Evolutionary conservation across 2,888 invertebrate species (phyloP).

Genomic region (Automeris io): DNA sequence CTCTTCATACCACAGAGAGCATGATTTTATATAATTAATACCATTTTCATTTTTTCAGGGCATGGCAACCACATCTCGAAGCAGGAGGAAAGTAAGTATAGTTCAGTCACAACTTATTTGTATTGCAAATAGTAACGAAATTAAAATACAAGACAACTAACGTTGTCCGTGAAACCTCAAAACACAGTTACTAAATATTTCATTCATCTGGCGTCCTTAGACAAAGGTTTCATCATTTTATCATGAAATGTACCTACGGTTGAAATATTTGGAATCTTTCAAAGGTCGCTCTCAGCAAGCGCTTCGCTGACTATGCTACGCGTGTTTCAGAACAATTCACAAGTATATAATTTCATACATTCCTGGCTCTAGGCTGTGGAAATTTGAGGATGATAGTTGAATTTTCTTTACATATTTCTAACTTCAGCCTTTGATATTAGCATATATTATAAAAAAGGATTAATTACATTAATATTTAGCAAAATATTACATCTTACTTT

Average conservation of each 20-base stretch:
- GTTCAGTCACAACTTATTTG: too few species aligned
- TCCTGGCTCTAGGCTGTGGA: conserved; percentile 21
- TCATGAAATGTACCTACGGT: conserved; percentile 8
- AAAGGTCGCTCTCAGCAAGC: conserved; percentile 26
- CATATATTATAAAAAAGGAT: too few species aligned
- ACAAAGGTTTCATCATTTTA: neutral
- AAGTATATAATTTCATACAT: conserved; percentile 36
- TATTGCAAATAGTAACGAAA: too few species aligned
- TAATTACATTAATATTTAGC: too few species aligned
- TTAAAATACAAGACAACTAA: neutral
- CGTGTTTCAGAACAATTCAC: conserved; percentile 33
- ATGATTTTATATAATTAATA: neutral
- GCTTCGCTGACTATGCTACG: conserved; percentile 24
- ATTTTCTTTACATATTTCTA: too few species aligned
- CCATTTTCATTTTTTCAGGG: conserved; percentile 38
- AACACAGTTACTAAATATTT: neutral
- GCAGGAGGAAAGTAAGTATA: conserved; percentile 41
- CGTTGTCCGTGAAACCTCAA: neutral
- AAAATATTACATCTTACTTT: too few species aligned
- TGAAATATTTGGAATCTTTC: conserved; percentile 45
- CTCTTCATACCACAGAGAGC: too few species aligned
- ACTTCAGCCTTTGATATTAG: too few species aligned
- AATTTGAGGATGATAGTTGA: conserved; percentile 16
- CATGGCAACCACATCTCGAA: conserved; percentile 46
- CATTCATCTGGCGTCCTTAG: neutral